Base-by-base conservation (phyloP, 1,140 invertebrate species). In the Matsumurasca onukii region DNA sequence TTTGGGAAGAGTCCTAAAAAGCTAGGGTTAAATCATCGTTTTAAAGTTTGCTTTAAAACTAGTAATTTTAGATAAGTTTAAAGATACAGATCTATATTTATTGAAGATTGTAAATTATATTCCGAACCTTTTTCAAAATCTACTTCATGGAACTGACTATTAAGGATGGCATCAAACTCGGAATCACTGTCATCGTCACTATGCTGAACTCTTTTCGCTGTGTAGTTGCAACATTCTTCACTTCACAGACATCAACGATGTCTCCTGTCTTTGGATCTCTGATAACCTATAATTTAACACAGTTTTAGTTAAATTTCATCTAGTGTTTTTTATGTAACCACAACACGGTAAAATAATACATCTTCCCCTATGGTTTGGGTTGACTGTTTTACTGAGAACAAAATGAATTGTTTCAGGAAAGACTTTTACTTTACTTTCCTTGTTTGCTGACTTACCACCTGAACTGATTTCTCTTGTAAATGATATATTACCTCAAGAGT, bases 201-300 rank as follows among this genome's bases (percentile, higher is more conserved):
- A 5, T 52, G 12, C 55, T 72, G 39, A 80, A 75, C 9, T 48
- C 34, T 45, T 65, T 65, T 25, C 13, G 2, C 31, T 45, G 62
- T 24, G 27, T 48, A 20, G 5, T 12, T 30, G 13, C 31, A 45
- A 59, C 15, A 65, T 48, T 48, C 1, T 45, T 39, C 31, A 91
- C 84, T 81, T 94, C 92, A 69, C 83, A 80, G 78, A 91, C 88
- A 20, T 86, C 84, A 0, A 86, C 76, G 29, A 93, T 82, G 73
- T 86, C 78, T 1, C 92, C 91, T 22, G 87, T 91, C 25, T 87
- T 82, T 3, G 85, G 84, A 80, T 94, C 86, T 67, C 91, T 80
- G 73, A 88, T 83, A 55, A 89, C 89, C 79, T 73, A 17, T 57
- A 76, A n/a, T 49, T 34, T 9, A 12, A 20, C 24, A 51, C 49